These are phyloP conservation scores for Abrostola tripartita DNA, from an alignment of 2,888 invertebrate species.

Conservation along the genomic window DNA sequence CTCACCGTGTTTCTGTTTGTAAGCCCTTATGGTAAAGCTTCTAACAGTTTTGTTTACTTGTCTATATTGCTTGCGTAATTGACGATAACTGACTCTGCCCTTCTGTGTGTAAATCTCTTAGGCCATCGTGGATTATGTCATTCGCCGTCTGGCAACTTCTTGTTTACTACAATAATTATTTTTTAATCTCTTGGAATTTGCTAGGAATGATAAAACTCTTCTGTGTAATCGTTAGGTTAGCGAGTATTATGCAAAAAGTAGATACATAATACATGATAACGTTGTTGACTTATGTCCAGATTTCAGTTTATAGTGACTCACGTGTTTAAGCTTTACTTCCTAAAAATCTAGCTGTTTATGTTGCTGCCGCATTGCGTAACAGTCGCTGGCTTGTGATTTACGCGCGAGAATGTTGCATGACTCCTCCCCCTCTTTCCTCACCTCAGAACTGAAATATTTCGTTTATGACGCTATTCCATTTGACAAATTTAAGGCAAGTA, in stretches of 20 bases:
- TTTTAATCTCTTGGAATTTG: slow-evolving; percentile 35
- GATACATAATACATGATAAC: slow-evolving; percentile 55
- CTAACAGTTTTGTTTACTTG: slow-evolving; percentile 74
- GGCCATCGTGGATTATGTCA: slow-evolving; percentile 64
- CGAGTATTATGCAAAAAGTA: slow-evolving; percentile 60
- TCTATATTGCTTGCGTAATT: slow-evolving; percentile 66
- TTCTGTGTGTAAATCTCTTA: slow-evolving; percentile 65
- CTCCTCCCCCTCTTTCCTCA: slow-evolving; percentile 43
- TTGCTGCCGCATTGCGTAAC: slow-evolving; percentile 67
- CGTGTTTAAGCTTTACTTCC: slow-evolving; percentile 51
- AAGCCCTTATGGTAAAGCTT: slow-evolving; percentile 64
- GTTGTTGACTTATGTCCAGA: slow-evolving; percentile 54
- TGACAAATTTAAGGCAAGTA: slow-evolving; percentile 67
- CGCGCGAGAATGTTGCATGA: slow-evolving; percentile 56
- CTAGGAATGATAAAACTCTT: slow-evolving; percentile 51
- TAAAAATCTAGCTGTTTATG: slow-evolving; percentile 56
- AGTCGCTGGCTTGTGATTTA: slow-evolving; percentile 63
- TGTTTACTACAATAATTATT: slow-evolving; percentile 30
- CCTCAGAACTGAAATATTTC: slow-evolving; percentile 58
- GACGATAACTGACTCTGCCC: slow-evolving; percentile 69
- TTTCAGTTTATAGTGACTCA: slow-evolving; percentile 61
- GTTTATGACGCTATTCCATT: slow-evolving; percentile 60
- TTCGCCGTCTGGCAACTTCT: slow-evolving; percentile 60
- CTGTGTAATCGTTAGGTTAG: slow-evolving; percentile 43
- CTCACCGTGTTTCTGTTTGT: slow-evolving; percentile 58